phyloP scores from a whole-genome alignment of 2,113 vertebrate species.

The Procapra przewalskii region DNA sequence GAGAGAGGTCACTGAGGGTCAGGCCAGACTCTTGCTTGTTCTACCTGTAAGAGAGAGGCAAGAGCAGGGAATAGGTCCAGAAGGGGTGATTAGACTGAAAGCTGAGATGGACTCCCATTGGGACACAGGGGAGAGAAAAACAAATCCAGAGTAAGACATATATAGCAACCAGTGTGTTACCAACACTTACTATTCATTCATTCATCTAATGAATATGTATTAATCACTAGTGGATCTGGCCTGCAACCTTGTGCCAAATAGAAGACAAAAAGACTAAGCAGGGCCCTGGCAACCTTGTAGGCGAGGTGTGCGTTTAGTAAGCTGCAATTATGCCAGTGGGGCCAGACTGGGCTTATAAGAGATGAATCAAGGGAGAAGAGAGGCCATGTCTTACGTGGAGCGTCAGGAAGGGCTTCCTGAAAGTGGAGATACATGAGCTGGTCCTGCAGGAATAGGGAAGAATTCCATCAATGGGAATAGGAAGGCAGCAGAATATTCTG shows the following conservation, averaged over 20 bases:
- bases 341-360: neutral
- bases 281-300: neutral
- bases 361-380: neutral
- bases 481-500: neutral
- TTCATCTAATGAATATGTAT: conserved; percentile 37
- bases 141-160: conserved; percentile 29
- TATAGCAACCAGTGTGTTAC: neutral
- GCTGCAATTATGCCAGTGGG: neutral
- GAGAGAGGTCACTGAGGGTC: conserved; percentile 21
- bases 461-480: neutral
- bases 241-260: neutral
- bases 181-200: conserved; percentile 21
- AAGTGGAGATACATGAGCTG: neutral
- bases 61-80: neutral
- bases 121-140: neutral
- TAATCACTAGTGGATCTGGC: conserved; percentile 13
- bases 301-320: neutral
- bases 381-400: neutral
- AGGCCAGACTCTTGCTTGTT: neutral
- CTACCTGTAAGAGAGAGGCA: neutral
- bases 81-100: conserved; percentile 11
- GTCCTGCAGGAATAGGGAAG: neutral
- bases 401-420: neutral
- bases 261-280: conserved; percentile 8
- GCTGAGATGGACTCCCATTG: neutral